These are phyloP conservation scores for Dendroctonus valens DNA, from an alignment of 1,140 invertebrate genomes.

Conservation along the genomic window DNA sequence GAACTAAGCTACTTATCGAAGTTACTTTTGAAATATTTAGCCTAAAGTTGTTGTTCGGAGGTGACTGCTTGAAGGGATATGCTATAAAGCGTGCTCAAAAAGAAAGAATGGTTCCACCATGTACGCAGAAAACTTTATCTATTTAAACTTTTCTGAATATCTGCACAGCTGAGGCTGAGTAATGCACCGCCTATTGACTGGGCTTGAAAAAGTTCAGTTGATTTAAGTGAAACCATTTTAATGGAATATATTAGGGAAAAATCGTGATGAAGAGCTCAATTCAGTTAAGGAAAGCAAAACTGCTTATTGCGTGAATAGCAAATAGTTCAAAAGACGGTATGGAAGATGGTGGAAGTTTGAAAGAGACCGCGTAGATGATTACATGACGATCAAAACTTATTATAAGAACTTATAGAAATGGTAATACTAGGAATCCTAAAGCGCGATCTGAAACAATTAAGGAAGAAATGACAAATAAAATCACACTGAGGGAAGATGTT, in stretches of 20 bases:
- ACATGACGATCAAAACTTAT: no score
- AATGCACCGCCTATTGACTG: background rate
- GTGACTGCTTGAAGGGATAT: constrained; percentile 10
- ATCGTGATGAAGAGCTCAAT: background rate
- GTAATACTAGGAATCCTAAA: no score
- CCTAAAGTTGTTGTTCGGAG: constrained; percentile 13
- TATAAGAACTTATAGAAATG: no score
- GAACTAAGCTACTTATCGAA: constrained; percentile 23
- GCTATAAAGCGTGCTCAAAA: constrained; percentile 8
- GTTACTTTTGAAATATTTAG: constrained; percentile 16
- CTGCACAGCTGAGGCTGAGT: background rate
- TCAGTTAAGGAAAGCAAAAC: background rate
- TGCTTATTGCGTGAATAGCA: background rate
- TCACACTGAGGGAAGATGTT: no score
- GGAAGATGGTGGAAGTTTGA: no score
- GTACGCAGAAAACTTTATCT: constrained; percentile 16
- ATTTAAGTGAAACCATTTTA: background rate
- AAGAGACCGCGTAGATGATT: no score
- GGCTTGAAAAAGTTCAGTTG: constrained; percentile 1
- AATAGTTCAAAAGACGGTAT: no score
- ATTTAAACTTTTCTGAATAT: constrained; percentile 9
- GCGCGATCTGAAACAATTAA: no score
- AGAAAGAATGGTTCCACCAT: constrained; percentile 1
- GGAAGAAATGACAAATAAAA: no score
- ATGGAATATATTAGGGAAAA: no score